Conservation (phyloP, 1,140 invertebrate species). For the Bemisia tabaci region DNA sequence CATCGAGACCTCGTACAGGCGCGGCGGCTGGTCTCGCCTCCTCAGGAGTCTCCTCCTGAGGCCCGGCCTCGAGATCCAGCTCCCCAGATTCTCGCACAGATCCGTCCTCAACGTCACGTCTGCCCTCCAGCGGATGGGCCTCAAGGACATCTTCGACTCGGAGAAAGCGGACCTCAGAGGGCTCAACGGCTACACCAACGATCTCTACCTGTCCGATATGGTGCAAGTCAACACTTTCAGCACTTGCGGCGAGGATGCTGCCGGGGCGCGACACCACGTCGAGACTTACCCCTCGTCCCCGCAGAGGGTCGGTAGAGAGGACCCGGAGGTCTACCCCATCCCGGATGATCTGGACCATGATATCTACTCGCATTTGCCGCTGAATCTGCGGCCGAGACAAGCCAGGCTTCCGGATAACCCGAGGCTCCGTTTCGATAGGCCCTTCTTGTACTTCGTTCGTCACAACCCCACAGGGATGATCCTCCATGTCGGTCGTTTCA, state of each 20-base stretch:
- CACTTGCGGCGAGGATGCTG: constrained; percentile 57
- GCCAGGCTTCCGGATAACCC: constrained; percentile 51
- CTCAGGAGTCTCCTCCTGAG: constrained; percentile 54
- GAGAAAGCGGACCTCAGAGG: constrained; percentile 62
- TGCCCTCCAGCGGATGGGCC: constrained; percentile 59
- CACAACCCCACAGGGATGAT: constrained; percentile 78
- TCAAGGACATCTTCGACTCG: constrained; percentile 57
- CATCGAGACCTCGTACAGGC: constrained; percentile 45
- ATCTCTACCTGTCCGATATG: constrained; percentile 62
- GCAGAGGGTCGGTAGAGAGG: constrained; percentile 22
- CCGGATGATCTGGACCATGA: constrained; percentile 6
- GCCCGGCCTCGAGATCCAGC: constrained; percentile 56
- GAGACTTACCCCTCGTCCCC: constrained; percentile 61
- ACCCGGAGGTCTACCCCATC: neutral
- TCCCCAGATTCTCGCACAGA: constrained; percentile 67
- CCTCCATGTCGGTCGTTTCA: constrained; percentile 69
- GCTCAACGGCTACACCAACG: constrained; percentile 55
- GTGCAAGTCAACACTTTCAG: constrained; percentile 61
- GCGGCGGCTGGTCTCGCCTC: constrained; percentile 55
- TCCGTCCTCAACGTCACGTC: constrained; percentile 63
- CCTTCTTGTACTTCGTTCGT: constrained; percentile 70
- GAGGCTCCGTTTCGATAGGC: constrained; percentile 62
- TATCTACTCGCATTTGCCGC: constrained; percentile 32
- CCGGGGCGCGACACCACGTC: constrained; percentile 55
- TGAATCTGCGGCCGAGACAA: constrained; percentile 50